Evolutionary conservation across 2,888 invertebrate species (phyloP).

Genomic region (Drosophila seclusa): DNA sequence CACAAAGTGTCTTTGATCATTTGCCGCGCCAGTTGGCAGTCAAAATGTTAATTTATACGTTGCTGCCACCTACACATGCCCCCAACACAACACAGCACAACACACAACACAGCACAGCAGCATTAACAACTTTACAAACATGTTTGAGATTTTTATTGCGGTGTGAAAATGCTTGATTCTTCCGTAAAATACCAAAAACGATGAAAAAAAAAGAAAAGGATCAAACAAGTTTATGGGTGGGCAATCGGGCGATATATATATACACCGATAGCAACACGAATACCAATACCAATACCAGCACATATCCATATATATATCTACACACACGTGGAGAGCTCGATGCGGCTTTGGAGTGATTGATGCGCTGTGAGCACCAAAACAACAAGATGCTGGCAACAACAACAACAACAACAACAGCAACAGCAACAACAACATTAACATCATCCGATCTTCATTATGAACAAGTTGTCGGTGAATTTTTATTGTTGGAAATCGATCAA

Average conservation of each 20-base stretch:
- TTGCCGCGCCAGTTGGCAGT: conserved; percentile 81
- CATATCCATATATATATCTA: neutral
- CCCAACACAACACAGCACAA: conserved; percentile 5
- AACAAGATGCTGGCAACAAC: conserved; percentile 35
- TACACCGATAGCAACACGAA: conserved; percentile 2
- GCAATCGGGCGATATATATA: conserved; percentile 33
- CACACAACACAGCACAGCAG: conserved; percentile 41
- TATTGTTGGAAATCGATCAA: conserved; percentile 74
- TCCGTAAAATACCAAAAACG: conserved; percentile 38
- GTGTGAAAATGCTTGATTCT: conserved; percentile 76
- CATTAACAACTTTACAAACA: conserved; percentile 81
- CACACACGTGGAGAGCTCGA: conserved; percentile 9
- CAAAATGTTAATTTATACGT: conserved; percentile 82
- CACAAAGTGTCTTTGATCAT: conserved; percentile 78
- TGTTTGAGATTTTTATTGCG: conserved; percentile 81
- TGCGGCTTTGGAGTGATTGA: conserved; percentile 70
- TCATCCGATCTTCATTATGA: conserved; percentile 66
- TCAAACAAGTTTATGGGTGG: conserved; percentile 81
- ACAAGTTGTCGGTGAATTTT: conserved; percentile 71
- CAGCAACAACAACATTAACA: conserved; percentile 23
- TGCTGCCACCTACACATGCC: conserved; percentile 62
- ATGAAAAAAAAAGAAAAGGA: conserved; percentile 48
- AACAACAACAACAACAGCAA: conserved; percentile 21
- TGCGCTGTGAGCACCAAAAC: conserved; percentile 61
- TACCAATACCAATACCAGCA: neutral